Percentiles rank a stretch among this genome's conserved stretches.
phyloP scores from a whole-genome alignment of 2,113 vertebrate species.

The Leuciscus idus region DNA sequence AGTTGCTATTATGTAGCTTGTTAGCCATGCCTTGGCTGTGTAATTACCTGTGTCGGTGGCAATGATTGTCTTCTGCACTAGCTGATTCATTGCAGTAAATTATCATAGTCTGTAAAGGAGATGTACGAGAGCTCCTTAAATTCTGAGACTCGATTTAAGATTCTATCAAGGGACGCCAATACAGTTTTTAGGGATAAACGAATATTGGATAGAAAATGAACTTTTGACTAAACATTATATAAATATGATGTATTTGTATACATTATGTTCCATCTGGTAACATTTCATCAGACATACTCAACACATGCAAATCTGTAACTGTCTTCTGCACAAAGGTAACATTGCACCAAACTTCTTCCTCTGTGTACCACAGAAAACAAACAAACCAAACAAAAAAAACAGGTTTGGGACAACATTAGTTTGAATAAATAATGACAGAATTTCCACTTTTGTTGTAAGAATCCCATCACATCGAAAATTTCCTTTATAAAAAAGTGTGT shows the following conservation, averaged over 20 bases:
- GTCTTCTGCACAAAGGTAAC: too few species aligned
- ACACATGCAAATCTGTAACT: too few species aligned
- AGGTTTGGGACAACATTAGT: too few species aligned
- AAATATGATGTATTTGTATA: not conserved
- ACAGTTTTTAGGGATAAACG: not conserved
- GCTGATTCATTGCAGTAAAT: constrained; percentile 70
- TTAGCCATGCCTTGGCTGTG: constrained; percentile 74
- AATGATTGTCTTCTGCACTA: constrained; percentile 68
- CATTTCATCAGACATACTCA: too few species aligned
- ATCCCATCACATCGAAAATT: too few species aligned
- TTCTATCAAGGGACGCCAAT: not conserved
- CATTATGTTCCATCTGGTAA: too few species aligned
- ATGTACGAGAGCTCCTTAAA: not conserved
- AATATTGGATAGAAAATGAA: not conserved
- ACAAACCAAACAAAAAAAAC: too few species aligned
- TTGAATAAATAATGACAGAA: too few species aligned
- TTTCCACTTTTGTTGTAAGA: too few species aligned
- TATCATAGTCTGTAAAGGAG: constrained; percentile 37
- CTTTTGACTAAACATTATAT: not conserved
- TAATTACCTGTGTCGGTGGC: constrained; percentile 76
- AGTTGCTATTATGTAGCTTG: constrained; percentile 73
- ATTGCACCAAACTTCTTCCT: too few species aligned
- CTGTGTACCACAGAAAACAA: too few species aligned
- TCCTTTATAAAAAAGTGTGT: too few species aligned
- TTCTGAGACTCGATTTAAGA: not conserved